A percentile compares a stretch with the other conserved stretches of the same genome.
phyloP scores from a whole-genome alignment of 2,797 vertebrate species.

The Anguilla pacifica region DNA sequence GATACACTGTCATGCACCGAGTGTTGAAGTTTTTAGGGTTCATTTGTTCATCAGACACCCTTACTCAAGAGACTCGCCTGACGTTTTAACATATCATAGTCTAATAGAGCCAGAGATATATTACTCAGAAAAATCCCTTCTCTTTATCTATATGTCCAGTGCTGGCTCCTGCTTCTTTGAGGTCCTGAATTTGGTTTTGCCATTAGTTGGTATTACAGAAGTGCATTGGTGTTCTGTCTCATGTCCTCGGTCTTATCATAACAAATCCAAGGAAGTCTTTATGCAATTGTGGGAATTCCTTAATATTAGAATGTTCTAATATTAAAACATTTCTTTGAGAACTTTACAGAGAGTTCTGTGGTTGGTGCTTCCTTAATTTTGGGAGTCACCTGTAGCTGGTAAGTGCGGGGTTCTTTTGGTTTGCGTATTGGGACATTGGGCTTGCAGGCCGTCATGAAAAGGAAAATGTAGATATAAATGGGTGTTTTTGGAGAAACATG shows the following conservation, averaged over 20 bases:
- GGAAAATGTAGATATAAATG: too few species aligned
- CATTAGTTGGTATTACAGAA: neutral
- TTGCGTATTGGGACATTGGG: neutral
- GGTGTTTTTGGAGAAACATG: too few species aligned
- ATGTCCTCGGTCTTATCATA: neutral
- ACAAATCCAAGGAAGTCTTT: neutral
- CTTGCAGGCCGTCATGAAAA: neutral
- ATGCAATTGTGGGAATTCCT: neutral
- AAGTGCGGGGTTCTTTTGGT: neutral
- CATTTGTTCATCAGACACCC: neutral
- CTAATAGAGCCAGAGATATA: neutral
- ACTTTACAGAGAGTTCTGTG: too few species aligned
- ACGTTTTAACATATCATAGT: neutral
- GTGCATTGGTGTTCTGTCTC: neutral
- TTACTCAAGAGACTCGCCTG: neutral
- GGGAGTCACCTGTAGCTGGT: neutral
- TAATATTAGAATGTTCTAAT: neutral
- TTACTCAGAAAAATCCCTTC: neutral
- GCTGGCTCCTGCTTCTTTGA: neutral
- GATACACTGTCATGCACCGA: slow-evolving; percentile 29
- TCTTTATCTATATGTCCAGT: neutral
- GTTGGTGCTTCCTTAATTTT: too few species aligned
- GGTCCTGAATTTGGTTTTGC: neutral
- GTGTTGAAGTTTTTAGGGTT: neutral
- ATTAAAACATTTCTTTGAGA: too few species aligned